Evolutionary conservation across 1,140 invertebrate genomes (phyloP), one percentile per base, ranked within the genome.

Genomic region (Trichonephila clavipes): DNA sequence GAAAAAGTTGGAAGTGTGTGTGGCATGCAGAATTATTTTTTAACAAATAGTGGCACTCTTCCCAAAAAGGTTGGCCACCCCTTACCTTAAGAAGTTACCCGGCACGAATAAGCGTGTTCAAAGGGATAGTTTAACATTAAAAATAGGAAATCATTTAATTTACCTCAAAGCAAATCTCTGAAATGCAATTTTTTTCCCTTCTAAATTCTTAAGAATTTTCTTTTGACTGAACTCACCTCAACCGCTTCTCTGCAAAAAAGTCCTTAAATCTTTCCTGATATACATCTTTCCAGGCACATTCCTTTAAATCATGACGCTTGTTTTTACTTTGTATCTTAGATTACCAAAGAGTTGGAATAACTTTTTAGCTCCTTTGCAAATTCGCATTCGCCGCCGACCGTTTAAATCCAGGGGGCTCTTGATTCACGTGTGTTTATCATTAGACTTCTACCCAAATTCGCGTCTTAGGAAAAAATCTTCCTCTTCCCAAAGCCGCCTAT

Each of bases 381-480:
- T 58, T 85, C 82, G 14, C 34, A 28, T 8, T 64, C 61, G 14
- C 59, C 58, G 85, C 85, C 28, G 59, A 61, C n/a, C 28, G 85
- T 28, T 62, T 87, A 58, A 87, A 40, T 62, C 28, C 85, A 14
- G 59, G 7, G 18, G 62, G 44, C 82, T 85, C 28, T 85, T 85
- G 58, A 85, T 85, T 59, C 44, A 85, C 82, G 86, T 40, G 62
- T 89, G 83, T 85, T 85, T 85, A 61, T 85, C 83, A 85, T 85
- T 85, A 59, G 83, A 59, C 83, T 85, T 69, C 59, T 21, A 58
- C 58, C 88, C 34, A 58, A 89, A 77, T 24, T 51, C 44, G 34
- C 88, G 44, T 51, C 88, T 66, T 89, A n/a, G 8, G 40, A 59
- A 69, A 58, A 28, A 19, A 28, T 64, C n/a, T 18, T n/a, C 66